These are phyloP conservation scores for Holacanthella duospinosa DNA, from an alignment of 2,888 invertebrate genomes.

Conservation along the genomic window DNA sequence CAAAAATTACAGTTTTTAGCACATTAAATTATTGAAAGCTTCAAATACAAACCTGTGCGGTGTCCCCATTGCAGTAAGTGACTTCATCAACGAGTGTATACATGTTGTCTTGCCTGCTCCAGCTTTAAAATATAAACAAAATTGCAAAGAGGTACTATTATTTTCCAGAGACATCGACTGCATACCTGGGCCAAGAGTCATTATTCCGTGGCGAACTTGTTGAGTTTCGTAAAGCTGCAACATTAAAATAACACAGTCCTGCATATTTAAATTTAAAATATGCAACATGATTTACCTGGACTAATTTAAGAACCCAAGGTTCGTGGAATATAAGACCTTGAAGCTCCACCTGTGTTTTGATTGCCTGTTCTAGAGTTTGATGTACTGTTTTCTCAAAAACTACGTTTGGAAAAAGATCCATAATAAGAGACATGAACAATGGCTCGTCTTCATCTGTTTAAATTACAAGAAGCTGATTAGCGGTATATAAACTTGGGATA, in stretches of 20 bases:
- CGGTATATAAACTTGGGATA: not conserved
- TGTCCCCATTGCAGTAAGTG: constrained; percentile 73
- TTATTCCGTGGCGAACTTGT: constrained; percentile 86
- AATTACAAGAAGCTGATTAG: not conserved
- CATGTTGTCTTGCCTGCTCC: constrained; percentile 93
- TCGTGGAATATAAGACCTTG: constrained; percentile 77
- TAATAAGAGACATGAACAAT: constrained; percentile 87
- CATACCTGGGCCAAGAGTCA: constrained; percentile 79
- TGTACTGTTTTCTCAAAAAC: constrained; percentile 83
- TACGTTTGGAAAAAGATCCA: constrained; percentile 92
- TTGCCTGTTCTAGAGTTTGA: constrained; percentile 76
- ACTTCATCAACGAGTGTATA: constrained; percentile 78
- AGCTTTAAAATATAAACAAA: not conserved
- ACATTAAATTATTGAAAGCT: not conserved
- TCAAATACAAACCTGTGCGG: constrained; percentile 55
- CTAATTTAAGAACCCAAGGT: constrained; percentile 89
- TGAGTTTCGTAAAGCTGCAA: constrained; percentile 82
- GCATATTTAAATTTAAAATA: no score
- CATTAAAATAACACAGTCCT: not conserved
- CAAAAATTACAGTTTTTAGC: not conserved
- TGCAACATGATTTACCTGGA: constrained; percentile 62
- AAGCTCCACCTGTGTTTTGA: constrained; percentile 68
- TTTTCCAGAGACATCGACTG: no score
- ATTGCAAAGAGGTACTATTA: no score
- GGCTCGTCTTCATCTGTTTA: constrained; percentile 91